Conservation (phyloP, 2,888 invertebrate species). For the Macaria liturata region DNA sequence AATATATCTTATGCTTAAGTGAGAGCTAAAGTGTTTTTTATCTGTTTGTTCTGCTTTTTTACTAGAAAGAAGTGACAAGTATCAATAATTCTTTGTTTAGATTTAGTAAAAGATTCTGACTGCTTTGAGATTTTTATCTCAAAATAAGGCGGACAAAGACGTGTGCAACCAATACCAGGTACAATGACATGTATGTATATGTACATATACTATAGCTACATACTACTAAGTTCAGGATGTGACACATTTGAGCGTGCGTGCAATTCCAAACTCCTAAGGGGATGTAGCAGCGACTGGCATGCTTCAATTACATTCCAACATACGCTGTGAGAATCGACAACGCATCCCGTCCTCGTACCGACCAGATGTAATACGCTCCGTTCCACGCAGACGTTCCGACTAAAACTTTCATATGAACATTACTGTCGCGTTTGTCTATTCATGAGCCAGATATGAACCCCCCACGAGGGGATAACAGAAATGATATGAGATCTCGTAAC, state of each 20-base stretch:
- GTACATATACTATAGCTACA: background rate
- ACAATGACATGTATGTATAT: background rate
- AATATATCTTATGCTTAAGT: too few relatives aligned
- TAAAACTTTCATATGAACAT: slow-evolving; percentile 36
- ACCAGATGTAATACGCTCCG: slow-evolving; percentile 54
- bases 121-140: too few relatives aligned
- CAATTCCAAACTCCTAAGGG: slow-evolving; percentile 50
- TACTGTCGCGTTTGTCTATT: slow-evolving; percentile 25
- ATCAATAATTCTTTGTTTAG: too few relatives aligned
- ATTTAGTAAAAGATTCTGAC: too few relatives aligned
- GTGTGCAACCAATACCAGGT: too few relatives aligned
- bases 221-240: slow-evolving; percentile 1
- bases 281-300: slow-evolving; percentile 57
- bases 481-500: slow-evolving; percentile 7
- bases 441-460: slow-evolving; percentile 13
- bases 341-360: slow-evolving; percentile 49
- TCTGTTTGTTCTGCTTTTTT: too few relatives aligned
- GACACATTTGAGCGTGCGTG: slow-evolving; percentile 48
- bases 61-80: too few relatives aligned
- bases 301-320: slow-evolving; percentile 70
- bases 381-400: slow-evolving; percentile 27
- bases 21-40: background rate
- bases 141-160: too few relatives aligned
- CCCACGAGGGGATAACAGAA: slow-evolving; percentile 11
- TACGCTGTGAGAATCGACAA: slow-evolving; percentile 62